A percentile compares a stretch with the other conserved stretches of the same genome.
Conservation (phyloP, 2,797 vertebrate genomes). For the Psittacula echo region DNA sequence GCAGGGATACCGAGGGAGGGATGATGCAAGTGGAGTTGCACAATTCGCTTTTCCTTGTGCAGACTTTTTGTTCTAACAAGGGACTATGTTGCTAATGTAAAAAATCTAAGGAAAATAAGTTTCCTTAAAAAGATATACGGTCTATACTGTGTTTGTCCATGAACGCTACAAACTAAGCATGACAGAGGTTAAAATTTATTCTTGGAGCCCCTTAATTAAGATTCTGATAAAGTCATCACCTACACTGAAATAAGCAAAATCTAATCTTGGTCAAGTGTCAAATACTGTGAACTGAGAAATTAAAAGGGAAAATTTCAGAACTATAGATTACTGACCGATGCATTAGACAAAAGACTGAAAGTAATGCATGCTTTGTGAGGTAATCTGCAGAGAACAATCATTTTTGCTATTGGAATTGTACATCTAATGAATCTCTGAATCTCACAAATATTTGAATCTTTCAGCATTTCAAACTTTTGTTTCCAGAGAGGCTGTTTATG, state of each 20-base stretch:
- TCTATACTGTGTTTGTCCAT: neutral
- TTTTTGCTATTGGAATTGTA: neutral
- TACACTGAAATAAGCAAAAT: neutral
- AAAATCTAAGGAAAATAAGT: neutral
- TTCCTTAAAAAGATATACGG: neutral
- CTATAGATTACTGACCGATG: neutral
- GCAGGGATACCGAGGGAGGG: neutral
- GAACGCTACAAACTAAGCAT: neutral
- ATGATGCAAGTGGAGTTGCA: neutral
- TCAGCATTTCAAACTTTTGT: neutral
- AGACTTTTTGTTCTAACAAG: neutral
- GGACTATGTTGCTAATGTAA: neutral
- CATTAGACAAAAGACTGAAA: neutral
- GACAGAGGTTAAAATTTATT: neutral
- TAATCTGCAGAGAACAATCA: neutral
- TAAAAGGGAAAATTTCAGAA: neutral
- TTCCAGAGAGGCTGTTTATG: neutral
- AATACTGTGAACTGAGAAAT: neutral
- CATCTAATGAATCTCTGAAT: neutral
- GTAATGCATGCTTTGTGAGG: neutral
- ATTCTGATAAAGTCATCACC: neutral
- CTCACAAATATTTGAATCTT: neutral
- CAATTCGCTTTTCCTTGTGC: neutral
- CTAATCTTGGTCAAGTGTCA: neutral
- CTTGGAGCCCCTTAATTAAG: neutral